Percentiles rank a stretch among this genome's conserved stretches.
Conservation (phyloP, 2,797 vertebrate genomes). For the Caiman crocodilus region DNA sequence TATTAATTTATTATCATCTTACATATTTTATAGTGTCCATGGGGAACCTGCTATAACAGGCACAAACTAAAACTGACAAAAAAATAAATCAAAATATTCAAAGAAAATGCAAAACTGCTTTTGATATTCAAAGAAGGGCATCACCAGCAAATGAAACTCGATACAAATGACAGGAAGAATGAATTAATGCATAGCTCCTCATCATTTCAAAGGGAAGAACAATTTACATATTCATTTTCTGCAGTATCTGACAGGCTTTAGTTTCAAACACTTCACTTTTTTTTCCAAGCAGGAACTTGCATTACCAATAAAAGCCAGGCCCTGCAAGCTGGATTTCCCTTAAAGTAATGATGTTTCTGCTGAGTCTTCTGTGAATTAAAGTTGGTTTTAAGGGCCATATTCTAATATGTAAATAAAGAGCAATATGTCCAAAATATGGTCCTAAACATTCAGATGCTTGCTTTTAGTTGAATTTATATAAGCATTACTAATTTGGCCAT, state of each 20-base stretch:
- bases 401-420: not conserved
- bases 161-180: constrained; percentile 44
- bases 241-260: not conserved
- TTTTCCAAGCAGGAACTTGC: constrained; percentile 26
- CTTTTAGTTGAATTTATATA: not conserved
- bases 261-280: constrained; percentile 52
- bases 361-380: constrained; percentile 7
- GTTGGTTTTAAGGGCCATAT: not conserved
- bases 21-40: not conserved
- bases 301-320: not conserved
- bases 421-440: not conserved
- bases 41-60: not conserved
- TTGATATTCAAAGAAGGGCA: constrained; percentile 47
- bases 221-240: constrained; percentile 48
- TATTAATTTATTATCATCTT: constrained; percentile 50
- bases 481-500: not conserved
- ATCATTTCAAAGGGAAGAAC: constrained; percentile 42
- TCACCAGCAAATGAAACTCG: constrained; percentile 45
- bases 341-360: constrained; percentile 23
- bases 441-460: not conserved
- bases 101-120: constrained; percentile 38
- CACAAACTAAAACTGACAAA: constrained; percentile 11
- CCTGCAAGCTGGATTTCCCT: constrained; percentile 9
- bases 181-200: constrained; percentile 60
- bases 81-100: not conserved